Evolutionary conservation across 2,113 vertebrate genomes (phyloP), one percentile per base, ranked within the genome.

Genomic region (Oncorhynchus tshawytscha): DNA sequence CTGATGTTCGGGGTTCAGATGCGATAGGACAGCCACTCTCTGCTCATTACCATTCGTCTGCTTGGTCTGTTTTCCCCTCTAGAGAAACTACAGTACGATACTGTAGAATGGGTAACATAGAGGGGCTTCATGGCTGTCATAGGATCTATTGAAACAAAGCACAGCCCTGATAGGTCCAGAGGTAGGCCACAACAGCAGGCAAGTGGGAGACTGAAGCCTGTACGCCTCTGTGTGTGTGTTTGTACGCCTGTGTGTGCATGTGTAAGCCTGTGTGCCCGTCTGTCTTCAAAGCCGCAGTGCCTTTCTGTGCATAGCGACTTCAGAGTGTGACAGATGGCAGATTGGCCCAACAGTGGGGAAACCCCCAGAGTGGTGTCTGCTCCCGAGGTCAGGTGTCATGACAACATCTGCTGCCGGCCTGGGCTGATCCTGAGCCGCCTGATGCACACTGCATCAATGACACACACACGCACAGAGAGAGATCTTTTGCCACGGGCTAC

Each of bases 361-460:
- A 89, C 92, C 93, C 90, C 84, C 85, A 80, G 84, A 89, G 88
- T 90, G 92, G 93, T 86, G 94, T 93, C 94, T 95, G 91, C 93
- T 54, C 90, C 84, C 68, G 29, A 92, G 96, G 95, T 96, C 92
- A 96, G 88, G 95, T 96, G 96, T 97, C 95, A 11, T 77, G 71
- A 87, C 90, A 94, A 92, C 96, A 97, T 98, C 96, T 98, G 97
- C 93, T 94, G 91, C 86, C 88, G 93, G 87, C 91, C 88, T 77
- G 75, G 12, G 67, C 69, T 49, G 71, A 49, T 9, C 4, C 25
- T n/a, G 27, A 27, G 88, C 84, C 88, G 90, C 88, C 87, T 88
- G 78, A 89, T 82, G 87, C 27, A 70, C 94, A 94, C 95, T 92
- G 93, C 92, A 91, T 83, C 82, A 81, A 91, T 92, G 90, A n/a